A percentile compares a stretch with the other conserved stretches of the same genome.
Evolutionary conservation across 2,797 vertebrate species (phyloP).

Genomic region (Poeciliopsis gracilis): DNA sequence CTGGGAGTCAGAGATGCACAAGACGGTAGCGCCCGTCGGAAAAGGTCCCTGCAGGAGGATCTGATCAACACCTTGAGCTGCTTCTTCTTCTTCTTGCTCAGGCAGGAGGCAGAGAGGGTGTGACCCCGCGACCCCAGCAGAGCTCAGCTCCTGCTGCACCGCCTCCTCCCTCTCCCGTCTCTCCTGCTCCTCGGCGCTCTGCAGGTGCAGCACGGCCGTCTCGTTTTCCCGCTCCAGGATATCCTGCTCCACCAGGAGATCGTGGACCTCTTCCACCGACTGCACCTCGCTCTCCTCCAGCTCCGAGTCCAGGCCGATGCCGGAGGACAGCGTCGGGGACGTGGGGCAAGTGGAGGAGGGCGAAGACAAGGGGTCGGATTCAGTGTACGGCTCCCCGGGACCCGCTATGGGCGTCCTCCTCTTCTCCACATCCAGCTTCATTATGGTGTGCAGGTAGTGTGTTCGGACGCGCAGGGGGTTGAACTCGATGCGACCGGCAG

Average conservation of each 20-base stretch:
- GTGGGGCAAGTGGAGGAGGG: conserved; percentile 72
- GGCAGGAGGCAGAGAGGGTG: conserved; percentile 85
- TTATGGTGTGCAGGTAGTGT: conserved; percentile 97
- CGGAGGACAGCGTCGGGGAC: conserved; percentile 73
- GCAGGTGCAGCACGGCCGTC: conserved; percentile 93
- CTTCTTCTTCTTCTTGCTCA: conserved; percentile 43
- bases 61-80: conserved; percentile 71
- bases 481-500: conserved; percentile 93
- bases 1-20: conserved; percentile 88
- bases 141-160: conserved; percentile 84
- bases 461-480: conserved; percentile 95
- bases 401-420: conserved; percentile 80
- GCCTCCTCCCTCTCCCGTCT: conserved; percentile 88
- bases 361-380: conserved; percentile 53
- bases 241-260: conserved; percentile 76
- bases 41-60: conserved; percentile 90
- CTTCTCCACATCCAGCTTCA: conserved; percentile 96
- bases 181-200: conserved; percentile 94
- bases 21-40: conserved; percentile 85
- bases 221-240: conserved; percentile 87
- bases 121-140: conserved; percentile 70
- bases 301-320: conserved; percentile 72
- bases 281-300: conserved; percentile 69
- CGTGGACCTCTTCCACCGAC: conserved; percentile 63
- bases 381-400: conserved; percentile 51